Conservation (phyloP, 1,140 invertebrate genomes). For the Andricus grossulariae region DNA sequence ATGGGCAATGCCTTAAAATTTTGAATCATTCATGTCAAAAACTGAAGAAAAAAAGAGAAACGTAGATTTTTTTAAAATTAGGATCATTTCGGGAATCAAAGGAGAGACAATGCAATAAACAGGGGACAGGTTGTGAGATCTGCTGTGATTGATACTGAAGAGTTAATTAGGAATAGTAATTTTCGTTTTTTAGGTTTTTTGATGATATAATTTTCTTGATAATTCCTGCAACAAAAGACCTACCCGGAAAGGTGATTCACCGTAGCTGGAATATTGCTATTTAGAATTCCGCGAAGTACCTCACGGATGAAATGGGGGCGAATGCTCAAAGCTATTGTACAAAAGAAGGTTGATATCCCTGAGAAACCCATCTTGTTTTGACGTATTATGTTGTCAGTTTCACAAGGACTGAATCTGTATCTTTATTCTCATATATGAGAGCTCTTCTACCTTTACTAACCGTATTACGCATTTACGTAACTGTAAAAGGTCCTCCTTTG, state of each 20-base stretch:
- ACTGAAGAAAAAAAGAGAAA: too few species aligned
- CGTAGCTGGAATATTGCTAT: neutral
- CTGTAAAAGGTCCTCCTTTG: too few species aligned
- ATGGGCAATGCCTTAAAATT: too few species aligned
- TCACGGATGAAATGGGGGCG: neutral
- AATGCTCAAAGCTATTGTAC: neutral
- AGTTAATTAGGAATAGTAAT: too few species aligned
- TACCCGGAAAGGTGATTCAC: neutral
- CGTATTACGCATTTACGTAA: too few species aligned
- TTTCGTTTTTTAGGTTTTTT: neutral
- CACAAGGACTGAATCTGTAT: neutral
- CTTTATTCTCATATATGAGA: neutral
- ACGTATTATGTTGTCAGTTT: neutral
- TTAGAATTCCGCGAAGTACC: neutral
- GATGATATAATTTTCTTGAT: neutral
- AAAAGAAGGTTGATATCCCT: neutral
- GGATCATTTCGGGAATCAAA: too few species aligned
- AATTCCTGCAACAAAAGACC: neutral
- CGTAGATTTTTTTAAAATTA: too few species aligned
- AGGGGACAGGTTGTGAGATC: too few species aligned
- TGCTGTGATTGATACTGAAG: too few species aligned
- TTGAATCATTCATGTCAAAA: too few species aligned
- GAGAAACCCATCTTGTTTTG: neutral
- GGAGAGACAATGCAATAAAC: too few species aligned
- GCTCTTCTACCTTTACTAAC: too few species aligned